phyloP scores from a whole-genome alignment of 2,113 vertebrate genomes.

The Illadopsis cleaveri region DNA sequence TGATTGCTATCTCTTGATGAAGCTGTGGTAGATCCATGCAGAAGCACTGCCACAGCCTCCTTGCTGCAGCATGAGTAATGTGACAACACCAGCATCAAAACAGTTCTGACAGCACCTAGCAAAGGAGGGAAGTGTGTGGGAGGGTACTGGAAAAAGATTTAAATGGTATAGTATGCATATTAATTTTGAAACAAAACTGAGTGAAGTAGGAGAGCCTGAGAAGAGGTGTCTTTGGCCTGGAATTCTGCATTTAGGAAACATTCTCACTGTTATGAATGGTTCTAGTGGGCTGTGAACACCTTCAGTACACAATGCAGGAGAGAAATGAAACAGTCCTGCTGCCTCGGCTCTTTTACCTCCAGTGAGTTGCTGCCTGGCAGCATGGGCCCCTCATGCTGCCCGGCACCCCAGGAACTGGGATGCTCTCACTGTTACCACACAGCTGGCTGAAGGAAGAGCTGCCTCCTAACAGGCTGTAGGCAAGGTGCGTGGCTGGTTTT shows the following conservation, averaged over 20 bases:
- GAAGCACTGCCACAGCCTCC: neutral
- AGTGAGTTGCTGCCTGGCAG: neutral
- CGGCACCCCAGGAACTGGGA: neutral
- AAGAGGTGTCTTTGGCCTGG: neutral
- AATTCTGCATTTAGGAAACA: neutral
- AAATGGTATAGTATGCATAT: neutral
- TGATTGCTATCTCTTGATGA: neutral
- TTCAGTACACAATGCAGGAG: accelerated
- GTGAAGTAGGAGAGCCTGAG: neutral
- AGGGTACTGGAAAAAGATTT: neutral
- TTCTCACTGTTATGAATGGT: neutral
- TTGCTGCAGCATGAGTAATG: constrained; percentile 20
- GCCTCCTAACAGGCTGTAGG: neutral
- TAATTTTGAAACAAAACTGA: neutral
- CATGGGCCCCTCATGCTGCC: neutral
- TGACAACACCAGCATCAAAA: neutral
- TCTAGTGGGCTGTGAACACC: neutral
- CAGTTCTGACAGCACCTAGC: neutral
- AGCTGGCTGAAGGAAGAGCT: neutral
- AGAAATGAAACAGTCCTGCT: neutral
- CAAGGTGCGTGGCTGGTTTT: neutral
- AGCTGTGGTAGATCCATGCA: neutral
- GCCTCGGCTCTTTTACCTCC: too few species aligned
- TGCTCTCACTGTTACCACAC: neutral
- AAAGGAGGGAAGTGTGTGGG: neutral